phyloP scores from a whole-genome alignment of 1,140 invertebrate genomes.

The Brachionus calyciflorus region DNA sequence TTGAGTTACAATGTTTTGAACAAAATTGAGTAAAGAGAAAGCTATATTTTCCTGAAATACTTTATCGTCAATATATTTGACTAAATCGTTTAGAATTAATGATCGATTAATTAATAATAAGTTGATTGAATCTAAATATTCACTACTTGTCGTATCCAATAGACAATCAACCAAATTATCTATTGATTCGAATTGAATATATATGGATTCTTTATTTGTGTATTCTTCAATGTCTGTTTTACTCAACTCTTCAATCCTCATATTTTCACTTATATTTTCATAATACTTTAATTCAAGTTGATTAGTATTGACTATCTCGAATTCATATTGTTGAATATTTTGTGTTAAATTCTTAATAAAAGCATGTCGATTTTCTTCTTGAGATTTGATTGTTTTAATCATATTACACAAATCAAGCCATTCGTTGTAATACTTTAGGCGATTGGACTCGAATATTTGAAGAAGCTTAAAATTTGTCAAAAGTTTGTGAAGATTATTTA shows the following conservation, averaged over 20 bases:
- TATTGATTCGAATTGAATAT: background rate
- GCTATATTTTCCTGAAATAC: background rate
- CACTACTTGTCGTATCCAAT: background rate
- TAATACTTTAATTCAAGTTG: slow-evolving; percentile 4
- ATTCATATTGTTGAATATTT: background rate
- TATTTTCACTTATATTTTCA: background rate
- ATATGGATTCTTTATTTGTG: background rate
- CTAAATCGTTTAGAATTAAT: slow-evolving; percentile 17
- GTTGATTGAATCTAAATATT: background rate
- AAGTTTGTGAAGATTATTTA: slow-evolving; percentile 7
- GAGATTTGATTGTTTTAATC: background rate
- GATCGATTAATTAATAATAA: slow-evolving; percentile 5
- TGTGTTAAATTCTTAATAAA: slow-evolving; percentile 30
- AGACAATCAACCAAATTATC: background rate
- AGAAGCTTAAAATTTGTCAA: slow-evolving; percentile 15
- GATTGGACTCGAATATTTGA: background rate
- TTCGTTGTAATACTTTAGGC: background rate
- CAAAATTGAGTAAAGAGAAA: background rate
- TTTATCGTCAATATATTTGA: slow-evolving; percentile 6
- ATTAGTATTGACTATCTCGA: background rate
- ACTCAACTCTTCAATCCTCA: background rate
- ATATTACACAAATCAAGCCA: slow-evolving; percentile 35
- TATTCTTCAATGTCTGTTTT: slow-evolving; percentile 14
- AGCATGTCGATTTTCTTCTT: background rate
- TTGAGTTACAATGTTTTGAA: background rate